Evolutionary conservation across 1,140 invertebrate genomes (phyloP).

Genomic region (Orchestia grillus): DNA sequence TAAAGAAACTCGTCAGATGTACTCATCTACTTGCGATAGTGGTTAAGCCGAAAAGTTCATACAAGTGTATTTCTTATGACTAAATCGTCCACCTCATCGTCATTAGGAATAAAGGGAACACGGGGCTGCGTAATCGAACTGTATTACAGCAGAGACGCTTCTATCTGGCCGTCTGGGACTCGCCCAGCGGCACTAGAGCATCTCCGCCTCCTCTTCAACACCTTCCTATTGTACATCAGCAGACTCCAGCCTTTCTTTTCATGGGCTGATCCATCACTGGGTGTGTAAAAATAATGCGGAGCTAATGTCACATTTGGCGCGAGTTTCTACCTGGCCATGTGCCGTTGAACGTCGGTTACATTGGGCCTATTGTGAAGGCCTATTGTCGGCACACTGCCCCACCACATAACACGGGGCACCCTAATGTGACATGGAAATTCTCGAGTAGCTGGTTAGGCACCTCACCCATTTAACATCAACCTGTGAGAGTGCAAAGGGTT

Average conservation of each 20-base stretch:
- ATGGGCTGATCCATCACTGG: conserved; percentile 40
- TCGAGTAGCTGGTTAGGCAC: conserved; percentile 9
- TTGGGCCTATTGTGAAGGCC: conserved; percentile 51
- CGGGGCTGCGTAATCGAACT: background rate
- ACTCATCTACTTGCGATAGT: background rate
- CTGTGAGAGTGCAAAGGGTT: background rate
- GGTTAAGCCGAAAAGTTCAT: background rate
- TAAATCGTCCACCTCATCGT: too few relatives aligned
- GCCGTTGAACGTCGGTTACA: conserved; percentile 32
- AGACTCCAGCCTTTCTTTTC: conserved; percentile 16
- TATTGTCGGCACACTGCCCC: conserved; percentile 41
- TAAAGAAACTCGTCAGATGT: background rate
- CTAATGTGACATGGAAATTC: conserved; percentile 54
- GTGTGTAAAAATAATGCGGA: conserved; percentile 49
- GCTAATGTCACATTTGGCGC: conserved; percentile 49
- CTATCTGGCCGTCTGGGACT: background rate
- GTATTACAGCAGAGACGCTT: background rate
- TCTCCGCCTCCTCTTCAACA: conserved; percentile 35
- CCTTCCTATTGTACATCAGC: conserved; percentile 16
- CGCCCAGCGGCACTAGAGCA: background rate
- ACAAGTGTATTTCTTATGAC: background rate
- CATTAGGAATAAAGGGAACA: background rate
- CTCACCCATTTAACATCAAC: conserved; percentile 29
- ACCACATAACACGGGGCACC: conserved; percentile 13
- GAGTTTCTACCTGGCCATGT: conserved; percentile 44